A percentile compares a stretch with the other conserved stretches of the same genome.
Evolutionary conservation across 2,113 vertebrate genomes (phyloP).

Genomic region (Morone saxatilis): DNA sequence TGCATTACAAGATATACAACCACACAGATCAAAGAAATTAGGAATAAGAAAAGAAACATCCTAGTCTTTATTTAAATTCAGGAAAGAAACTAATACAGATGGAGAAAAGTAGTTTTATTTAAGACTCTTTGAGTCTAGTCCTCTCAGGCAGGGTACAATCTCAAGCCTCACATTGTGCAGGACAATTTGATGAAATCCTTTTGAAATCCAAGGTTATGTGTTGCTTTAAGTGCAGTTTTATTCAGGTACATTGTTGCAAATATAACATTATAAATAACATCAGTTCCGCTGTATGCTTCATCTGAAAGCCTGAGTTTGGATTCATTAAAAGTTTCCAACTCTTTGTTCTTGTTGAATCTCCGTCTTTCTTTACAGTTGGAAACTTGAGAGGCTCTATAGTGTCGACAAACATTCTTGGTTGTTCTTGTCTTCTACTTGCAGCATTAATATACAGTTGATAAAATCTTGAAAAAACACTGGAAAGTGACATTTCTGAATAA

Average conservation of each 20-base stretch:
- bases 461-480: neutral
- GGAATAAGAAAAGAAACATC: conserved; percentile 15
- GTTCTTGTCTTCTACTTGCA: neutral
- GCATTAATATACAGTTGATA: neutral
- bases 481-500: neutral
- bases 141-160: neutral
- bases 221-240: neutral
- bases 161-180: neutral
- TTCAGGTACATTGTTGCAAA: conserved; percentile 20
- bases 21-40: conserved; percentile 8
- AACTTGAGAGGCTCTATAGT: neutral
- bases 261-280: conserved; percentile 21
- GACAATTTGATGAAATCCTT: neutral
- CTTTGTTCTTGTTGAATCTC: neutral
- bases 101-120: neutral
- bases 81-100: neutral
- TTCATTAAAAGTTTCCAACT: conserved; percentile 39
- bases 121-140: neutral
- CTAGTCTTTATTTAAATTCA: neutral
- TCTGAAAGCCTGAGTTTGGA: conserved; percentile 2
- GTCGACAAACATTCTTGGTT: neutral
- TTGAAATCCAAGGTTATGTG: neutral
- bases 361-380: neutral
- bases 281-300: neutral
- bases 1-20: conserved; percentile 6